Base-by-base conservation (phyloP, 2,113 vertebrate genomes). In the Bagarius yarrelli region DNA sequence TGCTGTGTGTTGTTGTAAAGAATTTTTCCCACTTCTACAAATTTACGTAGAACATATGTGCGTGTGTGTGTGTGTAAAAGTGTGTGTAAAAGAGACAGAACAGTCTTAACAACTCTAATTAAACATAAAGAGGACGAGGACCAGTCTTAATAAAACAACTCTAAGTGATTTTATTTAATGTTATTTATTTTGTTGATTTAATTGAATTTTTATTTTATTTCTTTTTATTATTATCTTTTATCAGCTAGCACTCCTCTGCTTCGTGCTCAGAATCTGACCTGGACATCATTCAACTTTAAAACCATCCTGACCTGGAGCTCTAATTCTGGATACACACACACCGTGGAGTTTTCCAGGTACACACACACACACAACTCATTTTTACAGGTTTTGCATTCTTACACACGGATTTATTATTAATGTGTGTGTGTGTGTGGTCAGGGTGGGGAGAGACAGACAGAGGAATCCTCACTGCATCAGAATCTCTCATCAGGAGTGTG, bases 241-340 rank as follows among this genome's bases (percentile, higher is more conserved):
- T 12, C 79, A 83, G 64, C 75, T 50, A 13, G 34, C 4, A 9
- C 25, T 5, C 0, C 5, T 0, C 25, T 73, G 19, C 76, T 86
- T 4, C 91, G 1, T 83, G 93, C 94, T 1, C 87, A 92, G 81
- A 92, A 97, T 30, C 86, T 98, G 40, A 93, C 77, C 40, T 98
- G 96, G 96, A 86, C 91, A 67, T 98, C 97, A 69, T 86, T 91
- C 85, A 96, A 98, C 88, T 97, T 97, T 84, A 98, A 96, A 91
- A 98, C 95, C 11, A 85, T 95, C 82, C 85, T 98, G 14, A 90
- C 60, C 0, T 98, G 97, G 97, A 87, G 91, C 0, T 88, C 90
- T 13, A 88, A 88, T 0, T 67, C 88, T 5, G 76, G 88, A 79
- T 71, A 93, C 77, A 84, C 83, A 4, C 96, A 94, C 87, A 94